Conservation (phyloP, 2,888 invertebrate genomes). For the Caenorhabditis sp. region DNA sequence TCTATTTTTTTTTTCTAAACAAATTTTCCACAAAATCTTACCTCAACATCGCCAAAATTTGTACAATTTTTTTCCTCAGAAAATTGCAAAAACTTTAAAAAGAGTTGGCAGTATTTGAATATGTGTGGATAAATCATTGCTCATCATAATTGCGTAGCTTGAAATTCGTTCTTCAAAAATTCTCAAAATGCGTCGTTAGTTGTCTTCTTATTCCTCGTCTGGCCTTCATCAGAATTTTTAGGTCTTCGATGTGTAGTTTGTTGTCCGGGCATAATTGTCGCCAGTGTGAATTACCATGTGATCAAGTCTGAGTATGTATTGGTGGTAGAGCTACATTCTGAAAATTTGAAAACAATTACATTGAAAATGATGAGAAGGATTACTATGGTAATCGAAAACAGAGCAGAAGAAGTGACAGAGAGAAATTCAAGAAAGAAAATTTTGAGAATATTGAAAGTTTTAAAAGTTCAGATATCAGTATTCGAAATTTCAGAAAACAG, state of each 20-base stretch:
- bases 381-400: too few species aligned
- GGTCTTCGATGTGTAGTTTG: conserved; percentile 8
- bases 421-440: too few species aligned
- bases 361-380: too few species aligned
- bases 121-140: background rate
- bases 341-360: background rate
- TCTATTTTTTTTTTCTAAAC: background rate
- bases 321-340: conserved; percentile 36
- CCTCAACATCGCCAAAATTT: conserved; percentile 58
- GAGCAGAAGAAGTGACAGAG: too few species aligned
- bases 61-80: conserved; percentile 38
- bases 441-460: too few species aligned
- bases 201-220: too few species aligned
- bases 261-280: conserved; percentile 1
- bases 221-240: conserved; percentile 6
- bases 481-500: too few species aligned
- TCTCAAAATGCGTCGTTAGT: too few species aligned
- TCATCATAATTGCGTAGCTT: conserved; percentile 5
- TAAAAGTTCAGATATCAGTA: too few species aligned
- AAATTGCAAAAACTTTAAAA: conserved; percentile 3
- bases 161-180: background rate
- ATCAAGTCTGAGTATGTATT: conserved; percentile 8
- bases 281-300: conserved; percentile 40
- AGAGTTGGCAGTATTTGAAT: background rate
- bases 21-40: conserved; percentile 17